Evolutionary conservation across 2,888 invertebrate genomes (phyloP).

Genomic region (Mythimna ferrago): DNA sequence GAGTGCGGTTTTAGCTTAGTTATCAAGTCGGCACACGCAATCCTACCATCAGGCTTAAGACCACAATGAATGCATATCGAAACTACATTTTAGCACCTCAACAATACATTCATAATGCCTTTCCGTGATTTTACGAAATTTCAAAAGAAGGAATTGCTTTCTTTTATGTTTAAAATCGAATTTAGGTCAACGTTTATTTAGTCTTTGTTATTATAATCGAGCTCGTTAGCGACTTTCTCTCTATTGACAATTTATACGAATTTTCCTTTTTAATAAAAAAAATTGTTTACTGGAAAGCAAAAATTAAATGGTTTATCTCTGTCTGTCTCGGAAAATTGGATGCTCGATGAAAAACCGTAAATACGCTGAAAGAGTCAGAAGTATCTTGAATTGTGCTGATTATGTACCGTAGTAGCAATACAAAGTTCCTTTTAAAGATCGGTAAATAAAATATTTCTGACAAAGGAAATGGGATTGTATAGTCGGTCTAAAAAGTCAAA

Average conservation of each 20-base stretch:
- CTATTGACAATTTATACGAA: conserved; percentile 28
- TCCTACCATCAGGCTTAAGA: conserved; percentile 81
- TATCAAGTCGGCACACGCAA: conserved; percentile 86
- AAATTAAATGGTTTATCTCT: conserved; percentile 39
- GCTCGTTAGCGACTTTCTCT: conserved; percentile 52
- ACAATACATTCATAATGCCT: conserved; percentile 74
- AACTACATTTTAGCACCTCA: conserved; percentile 83
- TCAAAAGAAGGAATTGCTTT: conserved; percentile 71
- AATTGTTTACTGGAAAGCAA: conserved; percentile 18
- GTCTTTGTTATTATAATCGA: conserved; percentile 57
- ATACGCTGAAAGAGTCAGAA: conserved; percentile 5
- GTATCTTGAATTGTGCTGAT: conserved; percentile 17
- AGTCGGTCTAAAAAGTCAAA: too few relatives aligned
- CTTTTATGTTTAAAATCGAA: conserved; percentile 59
- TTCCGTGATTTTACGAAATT: conserved; percentile 73
- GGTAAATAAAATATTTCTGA: background rate
- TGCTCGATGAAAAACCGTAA: conserved; percentile 25
- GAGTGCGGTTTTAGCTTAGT: conserved; percentile 80
- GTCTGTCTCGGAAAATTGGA: conserved; percentile 2
- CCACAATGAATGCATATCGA: conserved; percentile 83
- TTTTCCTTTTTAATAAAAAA: conserved; percentile 33
- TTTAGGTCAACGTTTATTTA: conserved; percentile 56
- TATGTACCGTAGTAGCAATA: background rate
- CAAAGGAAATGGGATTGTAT: background rate
- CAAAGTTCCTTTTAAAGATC: background rate